Conservation (phyloP, 35 echinoderm and acorn worm species). For the Patiria miniata region DNA sequence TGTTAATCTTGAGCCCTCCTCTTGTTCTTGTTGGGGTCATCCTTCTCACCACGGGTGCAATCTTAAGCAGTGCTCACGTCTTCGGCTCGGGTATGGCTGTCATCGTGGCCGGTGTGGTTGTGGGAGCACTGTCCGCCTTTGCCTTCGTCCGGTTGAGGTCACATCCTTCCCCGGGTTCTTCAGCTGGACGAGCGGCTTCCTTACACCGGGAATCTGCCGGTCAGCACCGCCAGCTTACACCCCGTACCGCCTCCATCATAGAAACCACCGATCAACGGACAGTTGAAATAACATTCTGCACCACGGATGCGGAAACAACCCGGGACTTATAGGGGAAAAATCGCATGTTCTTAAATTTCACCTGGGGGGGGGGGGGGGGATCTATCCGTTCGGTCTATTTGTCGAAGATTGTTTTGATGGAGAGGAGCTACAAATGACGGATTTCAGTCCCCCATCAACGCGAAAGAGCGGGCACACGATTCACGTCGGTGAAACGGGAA, state of each 20-base stretch:
- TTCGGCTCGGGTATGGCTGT: constrained; percentile 44
- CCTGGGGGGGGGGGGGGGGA: not conserved
- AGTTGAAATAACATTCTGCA: constrained; percentile 47
- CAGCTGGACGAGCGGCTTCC: not conserved
- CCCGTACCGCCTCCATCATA: not conserved
- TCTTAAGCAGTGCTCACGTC: constrained; percentile 34
- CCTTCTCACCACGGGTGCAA: constrained; percentile 55
- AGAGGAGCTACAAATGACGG: not conserved
- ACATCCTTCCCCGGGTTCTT: not conserved
- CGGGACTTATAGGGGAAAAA: not conserved
- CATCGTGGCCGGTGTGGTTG: constrained; percentile 50
- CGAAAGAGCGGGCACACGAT: not conserved
- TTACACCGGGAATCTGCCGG: not conserved
- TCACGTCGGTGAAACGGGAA: too few relatives aligned
- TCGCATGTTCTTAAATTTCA: not conserved
- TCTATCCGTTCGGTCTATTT: not conserved
- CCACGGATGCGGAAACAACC: constrained; percentile 4
- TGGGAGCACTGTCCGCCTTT: constrained; percentile 49
- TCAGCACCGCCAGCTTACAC: not conserved
- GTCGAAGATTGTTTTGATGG: not conserved
- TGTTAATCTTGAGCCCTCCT: constrained; percentile 62
- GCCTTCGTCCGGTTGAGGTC: constrained; percentile 61
- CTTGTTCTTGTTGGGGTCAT: constrained; percentile 56
- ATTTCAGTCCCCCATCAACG: not conserved
- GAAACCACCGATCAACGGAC: constrained; percentile 15